These are phyloP conservation scores for Tetranychus truncatus DNA, from an alignment of 2,888 invertebrate genomes.

Conservation along the genomic window DNA sequence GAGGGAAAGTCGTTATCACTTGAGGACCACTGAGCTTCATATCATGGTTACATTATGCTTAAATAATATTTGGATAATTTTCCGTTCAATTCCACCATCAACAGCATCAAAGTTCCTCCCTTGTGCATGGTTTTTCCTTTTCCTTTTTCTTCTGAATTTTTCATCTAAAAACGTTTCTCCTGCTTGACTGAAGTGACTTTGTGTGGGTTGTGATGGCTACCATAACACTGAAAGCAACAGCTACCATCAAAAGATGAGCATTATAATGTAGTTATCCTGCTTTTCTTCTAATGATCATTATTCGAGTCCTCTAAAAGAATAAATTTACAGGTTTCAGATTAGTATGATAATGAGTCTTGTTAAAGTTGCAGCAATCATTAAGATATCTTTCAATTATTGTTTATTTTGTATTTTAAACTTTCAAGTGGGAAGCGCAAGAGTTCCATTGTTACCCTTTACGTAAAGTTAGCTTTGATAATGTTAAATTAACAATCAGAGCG, in stretches of 20 bases:
- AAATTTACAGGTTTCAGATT: neutral
- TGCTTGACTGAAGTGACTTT: neutral
- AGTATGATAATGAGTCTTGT: neutral
- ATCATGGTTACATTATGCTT: neutral
- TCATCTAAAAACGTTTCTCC: too few relatives aligned
- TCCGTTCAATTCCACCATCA: too few relatives aligned
- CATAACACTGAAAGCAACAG: neutral
- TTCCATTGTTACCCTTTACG: too few relatives aligned
- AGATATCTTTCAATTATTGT: too few relatives aligned
- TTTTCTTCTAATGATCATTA: neutral
- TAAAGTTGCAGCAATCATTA: neutral
- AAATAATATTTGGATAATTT: too few relatives aligned
- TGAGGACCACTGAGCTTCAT: neutral
- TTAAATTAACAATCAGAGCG: neutral
- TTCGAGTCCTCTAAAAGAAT: neutral
- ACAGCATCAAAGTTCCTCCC: too few relatives aligned
- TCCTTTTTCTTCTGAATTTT: neutral
- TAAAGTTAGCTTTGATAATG: too few relatives aligned
- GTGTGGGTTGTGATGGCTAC: neutral
- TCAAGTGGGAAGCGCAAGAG: too few relatives aligned
- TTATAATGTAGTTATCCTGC: neutral
- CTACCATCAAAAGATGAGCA: neutral
- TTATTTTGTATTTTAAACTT: too few relatives aligned
- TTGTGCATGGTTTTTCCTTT: neutral
- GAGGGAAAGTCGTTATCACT: neutral